A percentile compares a stretch with the other conserved stretches of the same genome.
phyloP scores from a whole-genome alignment of 2,113 vertebrate genomes.

The Corythaeola cristata region DNA sequence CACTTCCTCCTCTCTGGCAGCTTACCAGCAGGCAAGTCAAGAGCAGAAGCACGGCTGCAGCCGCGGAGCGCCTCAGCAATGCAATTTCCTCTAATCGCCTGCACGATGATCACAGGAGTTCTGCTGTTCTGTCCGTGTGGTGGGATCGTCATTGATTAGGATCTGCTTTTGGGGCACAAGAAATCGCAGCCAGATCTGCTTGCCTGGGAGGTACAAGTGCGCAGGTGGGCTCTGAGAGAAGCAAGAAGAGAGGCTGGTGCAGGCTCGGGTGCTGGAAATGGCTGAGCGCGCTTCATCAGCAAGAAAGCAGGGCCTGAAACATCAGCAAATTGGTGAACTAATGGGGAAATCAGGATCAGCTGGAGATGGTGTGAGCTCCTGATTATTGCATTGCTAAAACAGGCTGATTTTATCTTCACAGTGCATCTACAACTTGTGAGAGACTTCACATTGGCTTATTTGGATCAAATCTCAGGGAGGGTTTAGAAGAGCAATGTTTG shows the following conservation, averaged over 20 bases:
- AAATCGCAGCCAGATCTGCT: not conserved
- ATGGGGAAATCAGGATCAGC: accelerated
- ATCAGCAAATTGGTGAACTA: not conserved
- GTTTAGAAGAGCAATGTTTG: not conserved
- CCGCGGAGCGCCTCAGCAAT: not conserved
- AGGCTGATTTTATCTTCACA: not conserved
- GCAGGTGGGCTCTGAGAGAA: not conserved
- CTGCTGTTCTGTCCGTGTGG: accelerated
- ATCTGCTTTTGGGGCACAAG: not conserved
- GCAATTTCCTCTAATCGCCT: constrained; percentile 18
- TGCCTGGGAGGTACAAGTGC: not conserved
- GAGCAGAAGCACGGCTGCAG: constrained; percentile 42
- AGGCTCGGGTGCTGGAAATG: not conserved
- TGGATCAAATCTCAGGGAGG: not conserved
- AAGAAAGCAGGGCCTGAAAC: not conserved
- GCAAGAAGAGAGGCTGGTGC: not conserved
- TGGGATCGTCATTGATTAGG: not conserved
- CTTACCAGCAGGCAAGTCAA: constrained; percentile 66
- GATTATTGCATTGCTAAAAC: not conserved
- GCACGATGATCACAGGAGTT: not conserved
- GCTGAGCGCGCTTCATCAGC: not conserved
- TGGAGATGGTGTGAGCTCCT: not conserved
- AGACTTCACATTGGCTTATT: not conserved
- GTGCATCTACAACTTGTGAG: not conserved
- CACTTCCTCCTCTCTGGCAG: constrained; percentile 68